A percentile compares a stretch with the other conserved stretches of the same genome.
Conservation (phyloP, 2,113 vertebrate species). For the Lepus timidus region DNA sequence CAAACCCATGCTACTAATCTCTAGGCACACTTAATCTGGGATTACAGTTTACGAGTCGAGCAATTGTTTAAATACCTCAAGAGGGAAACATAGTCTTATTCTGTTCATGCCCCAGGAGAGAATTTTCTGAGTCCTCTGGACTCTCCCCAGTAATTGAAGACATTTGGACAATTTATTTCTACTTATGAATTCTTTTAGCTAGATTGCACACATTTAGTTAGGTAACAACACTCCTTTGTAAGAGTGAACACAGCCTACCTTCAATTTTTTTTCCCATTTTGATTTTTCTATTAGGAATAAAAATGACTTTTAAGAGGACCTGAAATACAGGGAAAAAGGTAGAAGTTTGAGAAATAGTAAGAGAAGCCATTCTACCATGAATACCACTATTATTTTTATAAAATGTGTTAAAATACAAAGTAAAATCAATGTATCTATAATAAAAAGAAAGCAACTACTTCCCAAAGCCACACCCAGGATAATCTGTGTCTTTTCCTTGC, state of each 20-base stretch:
- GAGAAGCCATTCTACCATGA: background rate
- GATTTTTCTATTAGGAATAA: background rate
- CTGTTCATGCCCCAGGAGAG: background rate
- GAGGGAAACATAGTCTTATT: constrained; percentile 27
- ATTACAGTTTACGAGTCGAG: constrained; percentile 69
- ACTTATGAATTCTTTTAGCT: constrained; percentile 7
- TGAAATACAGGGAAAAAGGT: background rate
- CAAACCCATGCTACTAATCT: constrained; percentile 67
- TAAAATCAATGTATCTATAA: background rate
- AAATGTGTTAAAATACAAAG: background rate
- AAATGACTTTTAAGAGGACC: background rate
- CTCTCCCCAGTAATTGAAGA: background rate
- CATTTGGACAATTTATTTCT: background rate
- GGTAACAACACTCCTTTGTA: background rate
- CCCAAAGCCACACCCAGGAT: background rate
- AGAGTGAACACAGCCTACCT: background rate
- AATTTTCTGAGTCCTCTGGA: background rate
- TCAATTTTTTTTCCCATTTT: background rate
- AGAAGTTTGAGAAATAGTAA: background rate
- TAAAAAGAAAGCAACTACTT: background rate
- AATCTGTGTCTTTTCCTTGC: background rate
- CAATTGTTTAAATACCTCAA: constrained; percentile 55
- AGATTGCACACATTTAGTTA: background rate
- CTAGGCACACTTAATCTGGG: constrained; percentile 54
- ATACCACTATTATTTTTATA: background rate